Base-by-base conservation (phyloP, 2,888 invertebrate species). In the Caenorhabditis sinica region DNA sequence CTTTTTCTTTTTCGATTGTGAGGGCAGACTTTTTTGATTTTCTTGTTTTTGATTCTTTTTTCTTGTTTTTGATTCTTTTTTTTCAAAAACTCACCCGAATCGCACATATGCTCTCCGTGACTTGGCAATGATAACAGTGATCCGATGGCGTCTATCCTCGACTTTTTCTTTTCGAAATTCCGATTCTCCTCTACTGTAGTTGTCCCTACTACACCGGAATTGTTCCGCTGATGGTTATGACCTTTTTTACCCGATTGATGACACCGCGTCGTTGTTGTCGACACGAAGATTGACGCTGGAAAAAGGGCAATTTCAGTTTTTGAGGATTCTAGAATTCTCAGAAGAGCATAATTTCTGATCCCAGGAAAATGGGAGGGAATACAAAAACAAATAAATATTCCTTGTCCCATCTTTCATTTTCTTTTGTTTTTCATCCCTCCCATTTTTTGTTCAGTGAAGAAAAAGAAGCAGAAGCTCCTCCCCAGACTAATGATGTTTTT, bases 211-310 rank as follows among this genome's bases (percentile, higher is more conserved):
- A 20, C 40, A 23, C 58, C 60, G 25, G 58, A 58, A 72, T 65
- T 53, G 51, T 63, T 60, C 20, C 63, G 23, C 60, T 49, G 75
- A 74, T 65, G 63, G 40, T 65, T 75, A 60, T 73, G 72, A 49
- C 49, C 36, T 65, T 63, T 61, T 68, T 58, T 23, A 51, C 68
- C 60, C 25, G 77, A 74, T 25, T 79, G 83, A 36, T 36, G 33
- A 65, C 83, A 83, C 53, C 83, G 72, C 49, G 83, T 79, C 36
- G 83, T 79, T 40, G 68, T 66, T 23, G 68, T 68, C 36, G 68
- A 53, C 40, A 79, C 83, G 65, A 69, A 81, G 9, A 75, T 58
- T 33, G 79, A 69, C 25, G 71, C 80, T 84, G 84, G 4, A 84
- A 84, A 36, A 68, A 25, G 33, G 49, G n/a, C 33, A 56, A 60